Base-by-base conservation (phyloP, 1,140 invertebrate species). In the Gonioctena quinquepunctata region DNA sequence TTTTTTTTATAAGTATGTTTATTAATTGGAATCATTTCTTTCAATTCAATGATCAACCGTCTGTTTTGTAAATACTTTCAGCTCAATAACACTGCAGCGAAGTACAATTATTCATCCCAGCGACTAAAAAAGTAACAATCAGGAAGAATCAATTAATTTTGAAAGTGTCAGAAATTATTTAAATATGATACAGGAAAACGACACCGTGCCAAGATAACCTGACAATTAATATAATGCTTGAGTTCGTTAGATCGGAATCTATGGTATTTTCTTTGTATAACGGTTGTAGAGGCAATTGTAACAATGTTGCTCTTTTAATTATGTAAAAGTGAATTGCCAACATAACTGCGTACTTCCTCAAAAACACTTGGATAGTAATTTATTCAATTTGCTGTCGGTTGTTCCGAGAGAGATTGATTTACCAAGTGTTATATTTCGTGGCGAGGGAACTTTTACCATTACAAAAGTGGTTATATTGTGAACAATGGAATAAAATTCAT, bases 151-250 rank as follows among this genome's bases (percentile, higher is more conserved):
- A 57, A 21, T 57, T 25, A 13, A 13, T n/a, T 57, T 57, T 57
- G 22, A 57, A 57, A 57, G 6, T 57, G 54, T 21, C 54, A 57
- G 13, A 22, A 57, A 57, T 21, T 16, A 57, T 57, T 57, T 21
- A 19, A 57, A 22, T 25, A 49, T 13, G 18, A n/a, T n/a, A n/a
- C n/a, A 42, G 16, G 16, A 57, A 57, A 57, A 18, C 21, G 54
- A 57, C 22, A 25, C 54, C 54, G 54, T n/a, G 54, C 54, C 54
- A 57, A 57, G 54, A 25, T 57, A 23, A 57, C 16, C 54, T 21
- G 21, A 21, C 11, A 57, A 57, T 57, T 57, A 57, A 57, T 57
- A 42, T 42, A 42, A 42, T 42, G 33, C n/a, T 42, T 42, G 8
- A 42, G 33, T 13, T 42, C 33, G 11, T 42, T 42, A 42, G 33